Evolutionary conservation across 2,113 vertebrate species (phyloP).

Genomic region (Poecile atricapillus): DNA sequence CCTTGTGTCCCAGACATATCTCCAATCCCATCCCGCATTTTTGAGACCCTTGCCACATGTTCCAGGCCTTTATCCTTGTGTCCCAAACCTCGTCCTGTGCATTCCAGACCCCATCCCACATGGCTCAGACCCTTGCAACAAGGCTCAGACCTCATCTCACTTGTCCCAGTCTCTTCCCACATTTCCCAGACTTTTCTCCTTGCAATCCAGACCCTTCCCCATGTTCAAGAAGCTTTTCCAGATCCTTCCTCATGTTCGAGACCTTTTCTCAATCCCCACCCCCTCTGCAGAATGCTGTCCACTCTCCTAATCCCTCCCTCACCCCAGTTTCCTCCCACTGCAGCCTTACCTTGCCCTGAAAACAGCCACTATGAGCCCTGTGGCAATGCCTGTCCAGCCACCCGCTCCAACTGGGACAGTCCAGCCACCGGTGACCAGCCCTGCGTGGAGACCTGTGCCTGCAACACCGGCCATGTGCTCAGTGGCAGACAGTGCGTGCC

Average conservation of each 20-base stretch:
- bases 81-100: background rate
- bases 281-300: background rate
- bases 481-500: slow-evolving; percentile 34
- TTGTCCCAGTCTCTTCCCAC: background rate
- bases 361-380: slow-evolving; percentile 76
- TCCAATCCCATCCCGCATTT: background rate
- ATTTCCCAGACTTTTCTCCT: background rate
- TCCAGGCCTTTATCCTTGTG: background rate
- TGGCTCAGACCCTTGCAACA: background rate
- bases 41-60: background rate
- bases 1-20: background rate
- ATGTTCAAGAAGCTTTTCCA: background rate
- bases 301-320: background rate
- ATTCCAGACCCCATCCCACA: background rate
- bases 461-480: slow-evolving; percentile 42
- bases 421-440: background rate
- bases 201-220: background rate
- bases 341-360: slow-evolving; percentile 57
- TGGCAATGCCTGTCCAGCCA: slow-evolving; percentile 57
- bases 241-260: background rate
- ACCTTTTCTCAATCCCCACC: background rate
- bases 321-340: background rate
- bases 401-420: background rate
- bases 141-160: background rate
- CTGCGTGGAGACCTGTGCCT: slow-evolving; percentile 70